Percentiles rank a stretch among this genome's conserved stretches.
phyloP scores from a whole-genome alignment of 35 echinoderm and acorn worm species.

The Heliocidaris tuberculata region DNA sequence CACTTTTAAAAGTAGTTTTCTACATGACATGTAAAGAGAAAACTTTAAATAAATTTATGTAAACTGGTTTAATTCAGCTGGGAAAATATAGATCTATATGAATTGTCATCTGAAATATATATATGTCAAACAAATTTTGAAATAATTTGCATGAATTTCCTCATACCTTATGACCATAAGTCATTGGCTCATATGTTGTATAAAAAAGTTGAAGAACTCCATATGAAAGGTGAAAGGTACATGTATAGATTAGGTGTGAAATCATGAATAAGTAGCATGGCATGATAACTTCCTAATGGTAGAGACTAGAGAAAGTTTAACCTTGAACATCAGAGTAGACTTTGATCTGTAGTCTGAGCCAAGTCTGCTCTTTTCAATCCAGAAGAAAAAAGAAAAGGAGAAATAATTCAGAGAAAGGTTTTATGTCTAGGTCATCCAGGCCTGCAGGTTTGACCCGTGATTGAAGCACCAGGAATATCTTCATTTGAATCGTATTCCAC shows the following conservation, averaged over 20 bases:
- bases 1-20: no score
- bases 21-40: no score
- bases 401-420: not conserved
- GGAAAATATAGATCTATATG: no score
- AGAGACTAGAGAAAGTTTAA: not conserved
- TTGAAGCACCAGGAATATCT: slow-evolving; percentile 46
- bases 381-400: not conserved
- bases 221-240: no score
- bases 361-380: not conserved
- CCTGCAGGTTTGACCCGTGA: slow-evolving; percentile 21
- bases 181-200: no score
- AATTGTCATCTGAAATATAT: no score
- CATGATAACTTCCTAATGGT: not conserved
- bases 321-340: not conserved
- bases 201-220: no score
- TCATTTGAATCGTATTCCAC: slow-evolving; percentile 30
- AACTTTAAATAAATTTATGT: no score
- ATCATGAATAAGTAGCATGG: not conserved
- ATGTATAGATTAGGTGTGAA: not conserved
- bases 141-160: no score
- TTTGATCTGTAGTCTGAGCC: not conserved
- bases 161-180: no score
- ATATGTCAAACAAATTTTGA: no score
- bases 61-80: no score
- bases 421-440: not conserved